A percentile compares a stretch with the other conserved stretches of the same genome.
Conservation (phyloP, 2,888 invertebrate species). For the Orchestes rusci region DNA sequence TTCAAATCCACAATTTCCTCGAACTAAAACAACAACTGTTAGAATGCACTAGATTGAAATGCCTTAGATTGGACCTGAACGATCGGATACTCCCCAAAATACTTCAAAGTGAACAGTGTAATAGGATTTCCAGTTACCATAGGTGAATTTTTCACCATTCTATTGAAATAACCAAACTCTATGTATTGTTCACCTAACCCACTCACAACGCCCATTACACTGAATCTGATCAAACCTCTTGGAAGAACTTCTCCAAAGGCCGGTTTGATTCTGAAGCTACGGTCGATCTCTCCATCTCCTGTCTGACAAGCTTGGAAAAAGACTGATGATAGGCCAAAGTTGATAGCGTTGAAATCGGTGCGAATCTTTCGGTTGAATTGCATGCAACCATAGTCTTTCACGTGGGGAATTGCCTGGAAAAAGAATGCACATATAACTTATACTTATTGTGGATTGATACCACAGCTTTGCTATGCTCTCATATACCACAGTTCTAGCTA, state of each 20-base stretch:
- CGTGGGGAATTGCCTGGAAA: constrained; percentile 41
- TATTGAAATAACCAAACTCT: constrained; percentile 36
- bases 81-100: constrained; percentile 37
- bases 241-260: constrained; percentile 29
- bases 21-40: constrained; percentile 33
- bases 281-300: constrained; percentile 13
- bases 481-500: no score
- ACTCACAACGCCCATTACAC: constrained; percentile 33
- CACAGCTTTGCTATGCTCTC: no score
- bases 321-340: constrained; percentile 41
- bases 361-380: constrained; percentile 32
- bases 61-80: constrained; percentile 29
- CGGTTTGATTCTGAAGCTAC: constrained; percentile 17
- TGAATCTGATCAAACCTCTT: constrained; percentile 33
- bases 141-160: constrained; percentile 29
- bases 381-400: constrained; percentile 36
- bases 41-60: not conserved
- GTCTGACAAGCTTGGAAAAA: constrained; percentile 31
- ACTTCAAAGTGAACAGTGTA: constrained; percentile 33
- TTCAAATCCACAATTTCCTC: constrained; percentile 38
- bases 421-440: no score
- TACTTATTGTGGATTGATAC: no score
- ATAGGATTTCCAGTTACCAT: constrained; percentile 27
- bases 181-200: constrained; percentile 36
- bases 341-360: constrained; percentile 39